Evolutionary conservation across 2,113 vertebrate genomes (phyloP), one percentile per base, ranked within the genome.

Genomic region (Phyllostomus hastatus): DNA sequence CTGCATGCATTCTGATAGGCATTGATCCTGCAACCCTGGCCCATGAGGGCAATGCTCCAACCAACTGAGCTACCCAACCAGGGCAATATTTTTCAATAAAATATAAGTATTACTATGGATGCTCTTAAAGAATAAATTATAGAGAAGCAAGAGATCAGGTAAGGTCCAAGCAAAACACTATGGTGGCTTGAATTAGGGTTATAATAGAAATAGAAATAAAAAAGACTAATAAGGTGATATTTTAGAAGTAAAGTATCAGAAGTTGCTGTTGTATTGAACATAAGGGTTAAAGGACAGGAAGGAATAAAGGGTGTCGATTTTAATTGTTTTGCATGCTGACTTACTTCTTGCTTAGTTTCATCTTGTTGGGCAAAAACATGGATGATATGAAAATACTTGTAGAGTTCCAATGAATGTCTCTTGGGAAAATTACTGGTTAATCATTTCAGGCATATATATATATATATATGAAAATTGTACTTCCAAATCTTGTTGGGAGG

Each of bases 21-120:
- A 64, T 6, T 64, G 28, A 64, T 12, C 61, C 61, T 3, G 2
- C 61, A 64, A 64, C 61, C 61, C 28, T 64, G 61, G 28, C 1
- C 0, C 12, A 12, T 64, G 28, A 64, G 61, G 11, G 12, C 10
- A 12, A 64, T 64, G 61, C 61, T 64, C 59, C 61, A 64, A 31
- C 26, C 61, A 64, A 64, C 61, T 31, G 28, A 31, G 28, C 28
- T 64, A 15, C 61, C 28, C 12, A 26, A 64, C 28, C 28, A 64
- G 28, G 61, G 61, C 1, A 64, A 59, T 87, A 19, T 95, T 86
- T 90, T 92, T 91, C 75, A 95, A 69, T 75, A 90, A 92, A 90
- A 88, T 89, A 10, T 73, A 76, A 82, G 35, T 79, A 79, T 94
- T 94, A 80, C 12, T 11, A 43, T 69, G 41, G 28, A 1, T 88